Evolutionary conservation across 2,113 vertebrate genomes (phyloP).

Genomic region (Pleuronectes platessa): DNA sequence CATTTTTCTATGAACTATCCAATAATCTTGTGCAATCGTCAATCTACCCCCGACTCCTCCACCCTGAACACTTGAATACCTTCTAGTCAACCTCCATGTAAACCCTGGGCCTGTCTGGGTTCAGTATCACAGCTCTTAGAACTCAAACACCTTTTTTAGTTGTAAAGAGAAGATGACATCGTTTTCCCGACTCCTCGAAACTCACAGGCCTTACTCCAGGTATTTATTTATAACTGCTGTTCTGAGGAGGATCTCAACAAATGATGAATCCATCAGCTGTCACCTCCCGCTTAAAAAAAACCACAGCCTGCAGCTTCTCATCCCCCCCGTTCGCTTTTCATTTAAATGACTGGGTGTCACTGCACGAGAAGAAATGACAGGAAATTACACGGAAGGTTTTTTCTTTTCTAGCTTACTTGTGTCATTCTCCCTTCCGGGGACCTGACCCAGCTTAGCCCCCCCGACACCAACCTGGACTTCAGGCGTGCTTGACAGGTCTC

Average conservation of each 20-base stretch:
- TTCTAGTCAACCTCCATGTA: background rate
- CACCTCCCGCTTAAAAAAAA: slow-evolving; percentile 50
- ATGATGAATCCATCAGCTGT: slow-evolving; percentile 64
- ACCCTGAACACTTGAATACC: too few relatives aligned
- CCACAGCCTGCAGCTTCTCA: slow-evolving; percentile 33
- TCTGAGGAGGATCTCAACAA: slow-evolving; percentile 48
- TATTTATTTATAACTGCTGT: slow-evolving; percentile 56
- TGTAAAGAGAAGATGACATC: slow-evolving; percentile 11
- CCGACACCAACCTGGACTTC: slow-evolving; percentile 42
- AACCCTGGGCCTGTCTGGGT: background rate
- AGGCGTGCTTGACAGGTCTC: slow-evolving; percentile 36
- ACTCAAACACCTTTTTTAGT: slow-evolving; percentile 4
- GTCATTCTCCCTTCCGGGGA: slow-evolving; percentile 35
- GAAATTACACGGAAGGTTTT: slow-evolving; percentile 21
- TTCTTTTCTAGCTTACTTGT: slow-evolving; percentile 45
- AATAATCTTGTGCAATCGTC: too few relatives aligned
- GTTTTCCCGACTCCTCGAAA: slow-evolving; percentile 10
- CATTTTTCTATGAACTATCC: too few relatives aligned
- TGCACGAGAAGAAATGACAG: slow-evolving; percentile 15
- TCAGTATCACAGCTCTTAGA: slow-evolving; percentile 40
- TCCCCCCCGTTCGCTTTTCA: slow-evolving; percentile 42
- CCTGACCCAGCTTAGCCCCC: slow-evolving; percentile 38
- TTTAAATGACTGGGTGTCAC: slow-evolving; percentile 48
- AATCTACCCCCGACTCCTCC: too few relatives aligned
- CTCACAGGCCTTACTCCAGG: slow-evolving; percentile 23